Evolutionary conservation across 2,113 vertebrate genomes (phyloP).

Genomic region (Melierax canorus): DNA sequence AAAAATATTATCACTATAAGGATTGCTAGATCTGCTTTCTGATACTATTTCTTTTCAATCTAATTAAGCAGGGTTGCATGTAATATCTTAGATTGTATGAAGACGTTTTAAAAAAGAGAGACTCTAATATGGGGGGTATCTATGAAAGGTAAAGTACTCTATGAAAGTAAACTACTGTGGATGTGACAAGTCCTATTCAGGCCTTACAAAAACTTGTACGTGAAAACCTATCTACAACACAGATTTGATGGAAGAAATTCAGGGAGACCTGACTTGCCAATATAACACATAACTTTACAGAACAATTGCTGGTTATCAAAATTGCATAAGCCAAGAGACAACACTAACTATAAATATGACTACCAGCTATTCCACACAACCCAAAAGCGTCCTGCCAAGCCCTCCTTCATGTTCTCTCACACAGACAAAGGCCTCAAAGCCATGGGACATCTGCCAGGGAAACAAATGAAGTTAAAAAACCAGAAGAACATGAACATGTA

Average conservation of each 20-base stretch:
- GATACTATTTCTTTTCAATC: not conserved
- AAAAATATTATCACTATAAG: not conserved
- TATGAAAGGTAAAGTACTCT: not conserved
- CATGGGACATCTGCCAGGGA: conserved; percentile 68
- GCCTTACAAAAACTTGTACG: not conserved
- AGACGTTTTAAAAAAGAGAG: not conserved
- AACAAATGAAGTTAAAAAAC: conserved; percentile 70
- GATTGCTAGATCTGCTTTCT: not conserved
- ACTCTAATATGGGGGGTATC: not conserved
- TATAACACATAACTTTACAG: not conserved
- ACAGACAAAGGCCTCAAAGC: conserved; percentile 71
- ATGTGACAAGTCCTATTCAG: not conserved
- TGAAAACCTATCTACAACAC: not conserved
- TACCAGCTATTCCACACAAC: conserved; percentile 47
- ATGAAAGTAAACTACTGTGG: not conserved
- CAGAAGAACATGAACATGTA: conserved; percentile 69
- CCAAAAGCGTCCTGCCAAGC: conserved; percentile 48
- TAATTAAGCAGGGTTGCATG: not conserved
- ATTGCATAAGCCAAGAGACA: conserved; percentile 57
- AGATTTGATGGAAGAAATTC: not conserved
- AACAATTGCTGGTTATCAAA: conserved; percentile 22
- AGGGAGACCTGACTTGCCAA: not conserved
- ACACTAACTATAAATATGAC: conserved; percentile 51
- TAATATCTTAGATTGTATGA: not conserved
- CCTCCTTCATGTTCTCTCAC: conserved; percentile 64